phyloP scores from a whole-genome alignment of 2,113 vertebrate genomes.

The Dunckerocampus dactyliophorus region DNA sequence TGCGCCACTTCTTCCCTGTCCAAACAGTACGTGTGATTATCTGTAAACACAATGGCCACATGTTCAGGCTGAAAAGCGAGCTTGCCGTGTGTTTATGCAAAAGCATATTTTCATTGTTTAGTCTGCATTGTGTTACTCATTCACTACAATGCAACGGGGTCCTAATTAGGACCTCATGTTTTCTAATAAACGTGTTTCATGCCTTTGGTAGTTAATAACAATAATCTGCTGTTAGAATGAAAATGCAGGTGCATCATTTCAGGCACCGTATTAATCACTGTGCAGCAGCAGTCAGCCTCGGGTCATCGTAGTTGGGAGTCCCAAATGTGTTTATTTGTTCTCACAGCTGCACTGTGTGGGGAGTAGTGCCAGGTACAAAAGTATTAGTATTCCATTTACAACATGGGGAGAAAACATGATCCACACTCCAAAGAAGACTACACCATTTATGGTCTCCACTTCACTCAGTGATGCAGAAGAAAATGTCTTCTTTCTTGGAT shows the following conservation, averaged over 20 bases:
- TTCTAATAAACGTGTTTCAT: conserved; percentile 30
- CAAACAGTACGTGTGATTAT: conserved; percentile 48
- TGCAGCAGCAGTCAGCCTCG: background rate
- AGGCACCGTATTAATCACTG: conserved; percentile 9
- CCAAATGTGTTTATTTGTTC: conserved; percentile 7
- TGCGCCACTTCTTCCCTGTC: conserved; percentile 48
- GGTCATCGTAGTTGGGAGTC: background rate
- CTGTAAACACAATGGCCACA: conserved; percentile 54
- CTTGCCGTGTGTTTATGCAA: conserved; percentile 35
- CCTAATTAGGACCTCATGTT: conserved; percentile 34
- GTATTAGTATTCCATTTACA: conserved; percentile 3
- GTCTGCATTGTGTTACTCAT: conserved; percentile 41
- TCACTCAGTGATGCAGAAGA: background rate
- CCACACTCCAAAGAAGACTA: background rate
- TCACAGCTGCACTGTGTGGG: conserved; percentile 1
- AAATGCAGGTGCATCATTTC: conserved; percentile 11
- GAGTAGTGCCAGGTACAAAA: background rate
- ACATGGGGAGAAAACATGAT: background rate
- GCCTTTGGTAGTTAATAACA: conserved; percentile 10
- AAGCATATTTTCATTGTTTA: conserved; percentile 36
- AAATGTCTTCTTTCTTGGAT: conserved; percentile 1
- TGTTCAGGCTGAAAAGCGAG: conserved; percentile 48
- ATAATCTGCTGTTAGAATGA: conserved; percentile 1
- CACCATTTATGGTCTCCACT: background rate
- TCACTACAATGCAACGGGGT: conserved; percentile 32